Percentiles rank a stretch among this genome's conserved stretches.
Conservation (phyloP, 2,797 vertebrate species). For the Pantherophis alleghaniensis region DNA sequence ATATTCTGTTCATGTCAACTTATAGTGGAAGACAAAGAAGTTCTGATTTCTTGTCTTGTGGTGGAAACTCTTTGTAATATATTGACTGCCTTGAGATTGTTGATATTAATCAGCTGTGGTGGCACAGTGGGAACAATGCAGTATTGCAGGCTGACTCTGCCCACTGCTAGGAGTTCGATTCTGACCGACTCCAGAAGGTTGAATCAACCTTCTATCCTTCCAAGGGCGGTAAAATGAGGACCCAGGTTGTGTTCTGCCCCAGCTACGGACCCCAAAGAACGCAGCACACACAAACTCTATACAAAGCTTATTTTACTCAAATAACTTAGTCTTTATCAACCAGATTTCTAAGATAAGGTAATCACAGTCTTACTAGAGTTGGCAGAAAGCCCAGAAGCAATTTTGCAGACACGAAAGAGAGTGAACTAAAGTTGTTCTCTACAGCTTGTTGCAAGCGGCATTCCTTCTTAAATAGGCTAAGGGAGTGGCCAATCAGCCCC, state of each 20-base stretch:
- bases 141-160: not conserved
- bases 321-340: too few species aligned
- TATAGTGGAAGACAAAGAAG: not conserved
- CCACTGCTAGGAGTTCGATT: not conserved
- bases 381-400: too few species aligned
- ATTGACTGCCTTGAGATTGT: not conserved
- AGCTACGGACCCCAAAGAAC: too few species aligned
- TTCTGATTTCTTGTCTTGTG: not conserved
- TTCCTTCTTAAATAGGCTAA: too few species aligned
- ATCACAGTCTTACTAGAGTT: too few species aligned
- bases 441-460: too few species aligned
- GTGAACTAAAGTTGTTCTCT: too few species aligned
- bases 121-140: not conserved
- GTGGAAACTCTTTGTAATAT: not conserved
- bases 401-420: too few species aligned
- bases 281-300: too few species aligned
- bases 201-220: not conserved
- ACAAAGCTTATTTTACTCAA: too few species aligned
- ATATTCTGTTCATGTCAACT: not conserved
- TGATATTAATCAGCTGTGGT: not conserved
- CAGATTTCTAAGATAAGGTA: too few species aligned
- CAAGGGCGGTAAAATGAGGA: not conserved
- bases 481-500: too few species aligned
- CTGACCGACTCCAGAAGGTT: not conserved
- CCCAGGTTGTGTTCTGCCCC: not conserved